Evolutionary conservation across 2,888 invertebrate genomes (phyloP), one percentile per base, ranked within the genome.

Genomic region (Oscheius sp.): DNA sequence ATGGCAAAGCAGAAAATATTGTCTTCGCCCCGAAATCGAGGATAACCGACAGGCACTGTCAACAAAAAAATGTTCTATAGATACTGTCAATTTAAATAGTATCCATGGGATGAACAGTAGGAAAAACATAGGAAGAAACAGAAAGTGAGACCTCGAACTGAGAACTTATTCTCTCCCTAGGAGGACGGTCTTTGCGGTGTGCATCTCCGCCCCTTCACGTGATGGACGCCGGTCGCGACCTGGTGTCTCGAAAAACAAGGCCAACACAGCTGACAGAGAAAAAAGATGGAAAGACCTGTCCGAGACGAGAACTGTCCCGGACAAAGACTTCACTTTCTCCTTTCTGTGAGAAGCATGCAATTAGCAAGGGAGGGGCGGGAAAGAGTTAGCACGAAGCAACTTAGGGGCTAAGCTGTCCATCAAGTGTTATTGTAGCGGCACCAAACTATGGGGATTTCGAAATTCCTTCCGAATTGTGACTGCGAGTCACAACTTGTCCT

Each of bases 141-240:
- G 53, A 53, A 7, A 29, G 53, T 7, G 53, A 53, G 29, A 53
- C n/a, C 53, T 53, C 53, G n/a, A 13, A 53, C 29, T 53, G 58
- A 32, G 58, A 58, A 11, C 29, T 11, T 32, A 33, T 29, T 32
- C 29, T 11, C 29, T 32, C 58, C 21, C 57, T 57, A 3, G 33
- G 58, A 21, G 58, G 58, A 58, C 58, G 58, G 58, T 58, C 58
- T 58, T 58, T 58, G 58, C 58, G 53, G 53, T 53, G 53, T 7
- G 29, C 29, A 21, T n/a, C 29, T 33, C 58, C 58, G 21, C 58
- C 58, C 33, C 11, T 58, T 58, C 58, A 58, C 58, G 58, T 58
- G 58, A 58, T 58, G 58, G 58, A 58, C 58, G 58, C 58, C 58
- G 29, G 4, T 32, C 58, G 21, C 58, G 58, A 58, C 58, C 58